Percentiles rank a stretch among this genome's conserved stretches.
phyloP scores from a whole-genome alignment of 2,113 vertebrate genomes.

The Struthidea cinerea region DNA sequence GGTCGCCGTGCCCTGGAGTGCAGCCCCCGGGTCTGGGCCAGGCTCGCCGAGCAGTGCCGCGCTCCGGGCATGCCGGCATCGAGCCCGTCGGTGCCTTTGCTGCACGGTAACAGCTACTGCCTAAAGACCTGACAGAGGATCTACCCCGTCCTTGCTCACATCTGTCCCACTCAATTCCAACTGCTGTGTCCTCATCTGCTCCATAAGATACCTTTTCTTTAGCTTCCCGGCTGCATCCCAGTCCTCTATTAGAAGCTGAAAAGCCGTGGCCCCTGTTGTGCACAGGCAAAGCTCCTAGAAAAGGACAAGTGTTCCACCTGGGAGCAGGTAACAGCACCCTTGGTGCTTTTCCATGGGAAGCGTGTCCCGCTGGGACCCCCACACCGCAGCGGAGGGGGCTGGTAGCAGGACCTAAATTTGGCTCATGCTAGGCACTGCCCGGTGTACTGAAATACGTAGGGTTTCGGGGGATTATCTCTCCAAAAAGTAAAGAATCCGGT shows the following conservation, averaged over 20 bases:
- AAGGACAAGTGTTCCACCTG: accelerated
- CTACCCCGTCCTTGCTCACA: background rate
- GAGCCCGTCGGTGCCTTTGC: background rate
- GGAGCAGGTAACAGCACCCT: background rate
- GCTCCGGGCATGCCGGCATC: background rate
- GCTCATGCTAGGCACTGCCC: background rate
- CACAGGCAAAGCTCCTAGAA: too few relatives aligned
- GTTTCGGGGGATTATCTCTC: background rate
- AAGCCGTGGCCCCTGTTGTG: background rate
- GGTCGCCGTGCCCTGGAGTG: accelerated
- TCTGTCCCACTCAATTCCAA: background rate
- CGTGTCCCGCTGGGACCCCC: accelerated
- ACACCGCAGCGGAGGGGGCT: background rate
- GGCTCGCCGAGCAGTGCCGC: background rate
- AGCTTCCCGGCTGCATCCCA: background rate
- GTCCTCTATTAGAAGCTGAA: background rate
- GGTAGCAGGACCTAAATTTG: accelerated
- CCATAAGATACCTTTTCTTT: background rate
- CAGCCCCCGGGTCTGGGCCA: background rate
- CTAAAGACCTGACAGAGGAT: background rate
- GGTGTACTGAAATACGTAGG: background rate
- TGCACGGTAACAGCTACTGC: accelerated
- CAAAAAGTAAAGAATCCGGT: background rate
- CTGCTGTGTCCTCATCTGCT: background rate
- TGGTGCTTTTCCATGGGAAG: background rate